These are phyloP conservation scores for Eledona agricola DNA, from an alignment of 2,888 invertebrate genomes.

Conservation along the genomic window DNA sequence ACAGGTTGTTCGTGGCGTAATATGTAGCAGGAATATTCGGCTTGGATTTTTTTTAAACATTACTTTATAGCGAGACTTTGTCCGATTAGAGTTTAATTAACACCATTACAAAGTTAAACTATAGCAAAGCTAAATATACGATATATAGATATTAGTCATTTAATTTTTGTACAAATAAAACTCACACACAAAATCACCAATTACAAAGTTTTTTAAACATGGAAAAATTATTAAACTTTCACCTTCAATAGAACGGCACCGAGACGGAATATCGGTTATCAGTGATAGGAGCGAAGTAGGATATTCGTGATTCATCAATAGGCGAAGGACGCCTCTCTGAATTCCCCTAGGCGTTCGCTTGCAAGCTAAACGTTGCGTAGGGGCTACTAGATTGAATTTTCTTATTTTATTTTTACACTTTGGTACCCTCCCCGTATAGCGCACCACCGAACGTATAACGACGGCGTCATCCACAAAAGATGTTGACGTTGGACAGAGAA, in stretches of 20 bases:
- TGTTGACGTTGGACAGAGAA: constrained; percentile 16
- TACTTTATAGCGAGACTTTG: constrained; percentile 28
- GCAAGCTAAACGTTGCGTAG: constrained; percentile 55
- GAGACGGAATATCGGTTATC: too few relatives aligned
- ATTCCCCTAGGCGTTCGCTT: constrained; percentile 30
- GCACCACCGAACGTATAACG: constrained; percentile 47
- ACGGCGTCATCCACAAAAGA: constrained; percentile 42
- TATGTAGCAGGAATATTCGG: constrained; percentile 39
- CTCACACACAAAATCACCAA: too few relatives aligned
- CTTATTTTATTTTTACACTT: constrained; percentile 63
- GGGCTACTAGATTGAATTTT: constrained; percentile 63
- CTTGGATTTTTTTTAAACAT: constrained; percentile 26
- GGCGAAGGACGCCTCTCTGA: constrained; percentile 16
- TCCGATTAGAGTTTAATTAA: too few relatives aligned
- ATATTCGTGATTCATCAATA: constrained; percentile 2
- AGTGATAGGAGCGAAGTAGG: constrained; percentile 11
- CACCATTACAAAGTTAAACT: too few relatives aligned
- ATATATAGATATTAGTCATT: too few relatives aligned
- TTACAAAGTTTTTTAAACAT: too few relatives aligned
- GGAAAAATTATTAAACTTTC: too few relatives aligned
- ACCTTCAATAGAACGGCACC: too few relatives aligned
- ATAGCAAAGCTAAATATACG: too few relatives aligned
- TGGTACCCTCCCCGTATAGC: constrained; percentile 47
- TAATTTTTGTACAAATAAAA: too few relatives aligned
- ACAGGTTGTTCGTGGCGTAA: too few relatives aligned